Conservation (phyloP, 2,797 vertebrate species). For the Buphagus erythrorhynchus region DNA sequence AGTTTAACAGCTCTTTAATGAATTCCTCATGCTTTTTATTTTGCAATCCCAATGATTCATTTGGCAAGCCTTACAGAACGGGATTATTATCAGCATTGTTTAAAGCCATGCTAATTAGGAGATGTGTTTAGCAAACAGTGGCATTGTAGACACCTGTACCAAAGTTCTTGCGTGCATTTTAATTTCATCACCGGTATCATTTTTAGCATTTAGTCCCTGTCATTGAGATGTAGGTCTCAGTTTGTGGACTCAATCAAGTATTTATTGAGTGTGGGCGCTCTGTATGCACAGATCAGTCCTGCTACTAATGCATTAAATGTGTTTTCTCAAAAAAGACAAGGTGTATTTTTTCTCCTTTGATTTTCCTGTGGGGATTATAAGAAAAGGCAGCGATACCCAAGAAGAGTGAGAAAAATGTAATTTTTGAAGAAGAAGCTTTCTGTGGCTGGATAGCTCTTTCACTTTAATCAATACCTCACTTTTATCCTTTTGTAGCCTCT, state of each 20-base stretch:
- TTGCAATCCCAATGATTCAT: constrained; percentile 54
- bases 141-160: constrained; percentile 66
- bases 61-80: constrained; percentile 18
- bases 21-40: constrained; percentile 49
- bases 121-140: constrained; percentile 5
- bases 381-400: not conserved
- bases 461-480: not conserved
- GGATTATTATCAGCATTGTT: constrained; percentile 68
- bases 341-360: not conserved
- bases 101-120: constrained; percentile 71
- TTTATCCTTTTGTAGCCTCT: not conserved
- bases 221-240: not conserved
- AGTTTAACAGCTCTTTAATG: constrained; percentile 68
- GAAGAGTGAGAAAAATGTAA: not conserved
- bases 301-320: not conserved
- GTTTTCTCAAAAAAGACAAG: not conserved
- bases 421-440: not conserved
- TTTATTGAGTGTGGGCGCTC: not conserved
- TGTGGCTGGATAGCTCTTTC: not conserved
- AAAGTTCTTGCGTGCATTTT: not conserved
- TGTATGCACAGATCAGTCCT: not conserved
- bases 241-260: not conserved
- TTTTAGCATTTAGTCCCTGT: not conserved
- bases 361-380: not conserved
- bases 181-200: not conserved